A percentile compares a stretch with the other conserved stretches of the same genome.
These are phyloP conservation scores for Phymatocera aterrima DNA, from an alignment of 2,888 invertebrate genomes.

Conservation along the genomic window DNA sequence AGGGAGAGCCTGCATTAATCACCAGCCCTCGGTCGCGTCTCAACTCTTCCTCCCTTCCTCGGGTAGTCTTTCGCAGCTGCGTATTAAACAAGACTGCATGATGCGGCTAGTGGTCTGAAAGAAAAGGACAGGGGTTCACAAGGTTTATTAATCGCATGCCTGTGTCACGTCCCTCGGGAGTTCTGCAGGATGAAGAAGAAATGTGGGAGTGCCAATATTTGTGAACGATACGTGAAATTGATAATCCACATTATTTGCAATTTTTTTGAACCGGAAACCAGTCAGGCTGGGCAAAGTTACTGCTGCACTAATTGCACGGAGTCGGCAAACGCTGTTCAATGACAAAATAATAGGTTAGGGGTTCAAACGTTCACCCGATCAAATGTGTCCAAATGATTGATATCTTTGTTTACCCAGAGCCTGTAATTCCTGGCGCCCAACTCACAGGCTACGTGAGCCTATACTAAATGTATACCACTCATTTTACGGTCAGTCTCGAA, in stretches of 20 bases:
- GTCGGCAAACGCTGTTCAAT: not conserved
- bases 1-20: conserved; percentile 48
- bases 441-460: not conserved
- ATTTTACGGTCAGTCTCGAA: not conserved
- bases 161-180: not conserved
- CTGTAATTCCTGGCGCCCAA: not conserved
- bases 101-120: not conserved
- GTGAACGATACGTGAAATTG: too few species aligned
- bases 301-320: not conserved
- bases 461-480: not conserved
- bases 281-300: not conserved
- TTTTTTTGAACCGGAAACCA: not conserved
- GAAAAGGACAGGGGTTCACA: not conserved
- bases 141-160: conserved; percentile 5
- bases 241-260: too few species aligned
- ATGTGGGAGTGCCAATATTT: not conserved
- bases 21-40: conserved; percentile 21
- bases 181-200: not conserved
- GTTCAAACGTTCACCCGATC: not conserved
- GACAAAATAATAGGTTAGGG: not conserved
- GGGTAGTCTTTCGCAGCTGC: not conserved
- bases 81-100: conserved; percentile 11
- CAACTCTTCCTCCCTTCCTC: conserved; percentile 7
- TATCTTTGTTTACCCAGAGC: not conserved
- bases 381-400: not conserved